phyloP scores from a whole-genome alignment of 2,797 vertebrate genomes.

The Pelochelys cantorii region DNA sequence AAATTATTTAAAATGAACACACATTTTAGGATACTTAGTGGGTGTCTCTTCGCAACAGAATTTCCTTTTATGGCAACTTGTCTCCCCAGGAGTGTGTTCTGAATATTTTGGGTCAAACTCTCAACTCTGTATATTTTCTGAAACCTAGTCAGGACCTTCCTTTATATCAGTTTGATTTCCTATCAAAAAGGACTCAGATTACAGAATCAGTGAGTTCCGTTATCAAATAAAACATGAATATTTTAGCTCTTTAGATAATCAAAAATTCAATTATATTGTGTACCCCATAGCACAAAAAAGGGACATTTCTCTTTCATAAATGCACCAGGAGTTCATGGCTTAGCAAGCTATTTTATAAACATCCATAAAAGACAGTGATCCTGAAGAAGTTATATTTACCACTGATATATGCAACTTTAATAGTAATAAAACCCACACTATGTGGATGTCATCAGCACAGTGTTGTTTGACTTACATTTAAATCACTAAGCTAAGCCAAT shows the following conservation, averaged over 20 bases:
- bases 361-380: not conserved
- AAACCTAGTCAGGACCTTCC: not conserved
- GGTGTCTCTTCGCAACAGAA: not conserved
- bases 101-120: too few relatives aligned
- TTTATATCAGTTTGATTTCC: not conserved
- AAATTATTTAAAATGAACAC: not conserved
- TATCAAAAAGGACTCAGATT: not conserved
- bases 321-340: not conserved
- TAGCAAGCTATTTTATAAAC: not conserved
- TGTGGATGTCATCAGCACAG: not conserved
- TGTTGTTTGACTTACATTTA: not conserved
- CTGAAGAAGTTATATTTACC: not conserved
- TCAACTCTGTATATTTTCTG: too few relatives aligned
- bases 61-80: not conserved
- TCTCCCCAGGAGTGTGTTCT: not conserved
- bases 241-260: not conserved
- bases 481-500: not conserved
- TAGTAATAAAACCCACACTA: not conserved
- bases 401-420: not conserved
- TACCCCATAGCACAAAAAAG: not conserved
- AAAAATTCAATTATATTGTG: not conserved
- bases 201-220: not conserved
- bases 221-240: not conserved
- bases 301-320: not conserved
- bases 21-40: not conserved